phyloP scores from a whole-genome alignment of 2,113 vertebrate species.

The Muntiacus muntjak region DNA sequence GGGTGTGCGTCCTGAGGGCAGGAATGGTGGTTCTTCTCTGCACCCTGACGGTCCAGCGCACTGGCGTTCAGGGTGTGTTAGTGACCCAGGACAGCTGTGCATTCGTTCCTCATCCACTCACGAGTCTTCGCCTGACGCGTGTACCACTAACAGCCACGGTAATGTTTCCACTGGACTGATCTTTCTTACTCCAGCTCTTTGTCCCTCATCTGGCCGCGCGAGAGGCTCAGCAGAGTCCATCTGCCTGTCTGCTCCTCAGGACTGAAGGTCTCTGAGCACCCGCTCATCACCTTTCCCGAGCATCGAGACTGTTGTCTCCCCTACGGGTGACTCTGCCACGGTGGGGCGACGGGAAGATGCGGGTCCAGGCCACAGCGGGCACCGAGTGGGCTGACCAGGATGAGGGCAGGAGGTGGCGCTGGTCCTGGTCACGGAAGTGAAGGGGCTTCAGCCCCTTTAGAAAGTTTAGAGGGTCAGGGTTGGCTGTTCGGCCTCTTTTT shows the following conservation, averaged over 20 bases:
- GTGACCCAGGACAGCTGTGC: background rate
- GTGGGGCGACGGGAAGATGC: background rate
- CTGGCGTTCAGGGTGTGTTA: background rate
- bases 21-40: background rate
- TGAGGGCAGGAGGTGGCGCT: background rate
- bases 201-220: background rate
- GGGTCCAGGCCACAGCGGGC: background rate
- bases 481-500: background rate
- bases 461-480: background rate
- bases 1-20: accelerated
- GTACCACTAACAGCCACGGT: accelerated
- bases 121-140: background rate
- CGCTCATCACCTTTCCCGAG: background rate
- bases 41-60: background rate
- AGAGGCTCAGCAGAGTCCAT: background rate
- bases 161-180: background rate
- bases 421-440: background rate
- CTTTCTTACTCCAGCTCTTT: background rate
- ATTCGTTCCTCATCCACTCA: background rate
- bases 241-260: background rate
- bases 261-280: background rate
- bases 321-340: background rate
- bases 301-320: background rate
- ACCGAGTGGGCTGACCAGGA: background rate
- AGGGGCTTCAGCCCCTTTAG: background rate